Evolutionary conservation across 2,113 vertebrate species (phyloP), one percentile per base, ranked within the genome.

Genomic region (Carettochelys insculpta): DNA sequence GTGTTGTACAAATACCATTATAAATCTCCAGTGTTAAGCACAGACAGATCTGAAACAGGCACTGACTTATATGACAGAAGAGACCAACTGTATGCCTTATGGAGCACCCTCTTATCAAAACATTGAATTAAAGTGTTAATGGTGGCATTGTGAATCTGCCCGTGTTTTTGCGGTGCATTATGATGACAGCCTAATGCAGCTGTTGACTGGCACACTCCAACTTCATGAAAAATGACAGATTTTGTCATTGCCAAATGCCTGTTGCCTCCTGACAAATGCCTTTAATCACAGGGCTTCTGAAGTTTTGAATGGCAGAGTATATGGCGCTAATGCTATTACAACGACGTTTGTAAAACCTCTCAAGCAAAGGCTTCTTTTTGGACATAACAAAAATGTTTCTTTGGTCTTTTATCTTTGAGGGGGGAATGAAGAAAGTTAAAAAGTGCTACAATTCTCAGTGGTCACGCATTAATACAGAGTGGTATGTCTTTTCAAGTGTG

Each of bases 191-290:
- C 91, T 96, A 96, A 90, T 97, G 98, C 98, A 98, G 98, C 98
- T 98, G 98, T 98, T 95, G 96, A 97, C 96, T 98, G 98, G 98
- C 98, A 98, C 98, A 96, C 98, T 98, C 97, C 98, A 83, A 97
- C 97, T 97, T 98, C 85, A 96, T 95, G 96, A 97, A 98, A 97
- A 98, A 98, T 97, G 96, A 97, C 98, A 98, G 97, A 95, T 98
- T 97, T 97, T 97, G 97, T 98, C 98, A 97, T 95, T 98, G 97
- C 97, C 97, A 98, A 98, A 96, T 97, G 98, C 97, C 97, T 97
- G 97, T 96, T 97, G 97, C 85, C 95, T 96, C 95, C 94, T 92
- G 96, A 97, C 95, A 96, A 97, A 96, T 94, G 83, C 91, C 95
- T 96, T 97, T 97, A 97, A 97, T 97, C 95, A 86, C 83, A 71